Evolutionary conservation across 2,888 invertebrate genomes (phyloP), one percentile per base, ranked within the genome.

Genomic region (Conistra vaccinii): DNA sequence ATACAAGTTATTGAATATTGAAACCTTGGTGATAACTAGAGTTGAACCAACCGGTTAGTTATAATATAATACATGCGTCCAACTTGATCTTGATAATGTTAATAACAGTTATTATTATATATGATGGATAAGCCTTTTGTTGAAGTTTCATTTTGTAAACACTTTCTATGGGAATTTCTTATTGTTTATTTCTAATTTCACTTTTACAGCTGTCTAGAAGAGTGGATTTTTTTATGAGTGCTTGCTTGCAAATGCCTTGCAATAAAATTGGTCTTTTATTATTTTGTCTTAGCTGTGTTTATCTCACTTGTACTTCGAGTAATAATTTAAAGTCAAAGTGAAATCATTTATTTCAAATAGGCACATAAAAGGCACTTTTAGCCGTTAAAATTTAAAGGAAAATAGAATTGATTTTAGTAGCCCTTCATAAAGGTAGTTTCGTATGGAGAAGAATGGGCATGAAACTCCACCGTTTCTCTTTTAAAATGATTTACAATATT

Each of bases 11-110:
- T 86, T 85, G 80, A 85, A 86, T 85, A 84, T 85, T 84, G 66
- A 86, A 76, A 76, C 84, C 84, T 79, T 86, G 76, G 70, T 65
- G 74, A 57, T 81, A 76, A 80, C 29, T 76, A 58, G 80, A 78
- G 69, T 77, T 76, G 82, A 79, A 84, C 84, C 51, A 29, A 78
- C 78, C 68, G 65, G 77, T 79, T 75, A 1, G 26, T 87, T 78
- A 77, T 39, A 75, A 77, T 39, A 75, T 80, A 80, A 87, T 58
- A n/a, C 12, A 60, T 57, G 35, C 69, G 26, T 29, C 12, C 45
- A 74, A 81, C 74, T 83, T 84, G 77, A 87, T 87, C 86, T 84
- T 87, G 80, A 77, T 85, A 72, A 74, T 57, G 12, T 42, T 73
- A 63, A 62, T 81, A 66, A 80, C 35, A 17, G 77, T 62, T 72